Evolutionary conservation across 2,888 invertebrate genomes (phyloP), one percentile per base, ranked within the genome.

Genomic region (Cantharis nigra): DNA sequence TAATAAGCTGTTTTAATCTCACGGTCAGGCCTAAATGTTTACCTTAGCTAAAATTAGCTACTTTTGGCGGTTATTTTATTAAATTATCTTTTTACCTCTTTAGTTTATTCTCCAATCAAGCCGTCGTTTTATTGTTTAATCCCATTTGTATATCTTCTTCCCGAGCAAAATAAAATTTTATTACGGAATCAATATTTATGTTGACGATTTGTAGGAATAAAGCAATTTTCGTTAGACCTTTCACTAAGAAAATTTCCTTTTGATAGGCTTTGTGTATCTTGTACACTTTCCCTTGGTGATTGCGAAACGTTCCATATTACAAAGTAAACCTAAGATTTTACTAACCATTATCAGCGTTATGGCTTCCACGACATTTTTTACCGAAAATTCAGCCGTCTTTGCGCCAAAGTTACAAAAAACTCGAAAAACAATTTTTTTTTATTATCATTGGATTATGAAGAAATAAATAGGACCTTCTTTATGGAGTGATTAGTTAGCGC

Each of bases 1-100:
- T 83, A 82, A 82, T 83, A 82, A 83, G 83, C 83, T 80, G 82
- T 82, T 83, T 82, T 82, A 83, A 83, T 83, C 82, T 83, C 77
- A 78, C 80, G 74, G 72, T 77, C 78, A 81, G 79, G 79, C 82
- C 80, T 78, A 79, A 79, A 79, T 81, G 80, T 80, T 81, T 82
- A 79, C 81, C 80, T 81, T 81, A 80, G 79, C 74, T 78, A 64
- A 74, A 82, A 80, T 79, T 79, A 30, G 69, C 28, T 64, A 70
- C 75, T 70, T 74, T 72, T 72, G 73, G 74, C 69, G 71, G 75
- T 20, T 69, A 78, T 78, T 78, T 78, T 72, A 78, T 78, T 74
- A 75, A 78, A 78, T 75, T 74, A 71, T 75, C 63, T 72, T 70
- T 72, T 72, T 33, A 63, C 63, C 26, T 23, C 28, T 63, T 62